Base-by-base conservation (phyloP, 2,113 vertebrate species). In the Acanthochromis polyacanthus region DNA sequence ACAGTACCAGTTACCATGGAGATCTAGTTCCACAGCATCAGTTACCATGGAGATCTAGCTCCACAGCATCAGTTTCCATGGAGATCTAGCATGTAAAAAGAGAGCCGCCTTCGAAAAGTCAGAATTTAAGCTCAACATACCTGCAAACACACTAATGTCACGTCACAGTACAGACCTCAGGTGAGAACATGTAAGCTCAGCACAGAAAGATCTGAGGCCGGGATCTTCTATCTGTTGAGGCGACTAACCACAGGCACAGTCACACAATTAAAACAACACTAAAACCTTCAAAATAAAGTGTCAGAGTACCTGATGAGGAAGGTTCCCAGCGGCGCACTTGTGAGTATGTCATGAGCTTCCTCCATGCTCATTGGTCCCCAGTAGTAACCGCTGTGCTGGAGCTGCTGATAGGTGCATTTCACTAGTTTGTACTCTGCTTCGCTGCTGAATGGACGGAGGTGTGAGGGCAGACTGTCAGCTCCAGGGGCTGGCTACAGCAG, bases 361-460 rank as follows among this genome's bases (percentile, higher is more conserved):
- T 86, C 96, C 91, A 98, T 97, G 1, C 92, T 93, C 91, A 98
- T 92, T 0, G 97, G 93, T 0, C 97, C 97, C 97, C 97, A 99
- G 89, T 99, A 99, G 91, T 96, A 99, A 28, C 96, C 97, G 20
- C 97, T 96, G 82, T 95, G 94, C 3, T 95, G 96, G 67, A 99
- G 93, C 90, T 96, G 93, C 36, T 89, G 91, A 83, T 94, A 95
- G 10, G 97, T 93, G 28, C 77, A 91, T 25, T 87, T 95, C 89
- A 99, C 97, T 73, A 96, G 93, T 43, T 89, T 90, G 52, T 96
- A 97, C 55, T 99, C 96, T 0, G 89, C 93, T 9, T 93, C 88
- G 0, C 96, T 95, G 80, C 94, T 94, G 88, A 99, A 99, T 5
- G 95, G 95, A 63, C 93, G 94, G 81, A 98, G 96, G 89, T 96